phyloP scores from a whole-genome alignment of 2,888 invertebrate genomes.

The Polylopha cassiicola region DNA sequence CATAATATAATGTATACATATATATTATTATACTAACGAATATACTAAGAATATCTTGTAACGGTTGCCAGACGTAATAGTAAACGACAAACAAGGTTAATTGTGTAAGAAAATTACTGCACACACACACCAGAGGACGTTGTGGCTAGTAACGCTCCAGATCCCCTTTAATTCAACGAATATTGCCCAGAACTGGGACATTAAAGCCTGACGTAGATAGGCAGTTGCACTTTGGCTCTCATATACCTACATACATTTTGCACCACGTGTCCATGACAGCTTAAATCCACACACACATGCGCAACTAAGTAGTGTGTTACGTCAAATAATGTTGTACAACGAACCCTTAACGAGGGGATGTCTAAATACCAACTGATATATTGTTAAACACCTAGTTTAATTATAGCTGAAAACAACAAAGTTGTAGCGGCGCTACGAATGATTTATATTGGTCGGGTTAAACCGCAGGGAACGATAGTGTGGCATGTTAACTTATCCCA shows the following conservation, averaged over 20 bases:
- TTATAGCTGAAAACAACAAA: constrained; percentile 52
- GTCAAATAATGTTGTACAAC: constrained; percentile 18
- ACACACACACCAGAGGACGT: constrained; percentile 1
- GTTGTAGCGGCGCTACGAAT: constrained; percentile 49
- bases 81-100: no score
- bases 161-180: background rate
- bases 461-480: constrained; percentile 50
- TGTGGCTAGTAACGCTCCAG: constrained; percentile 6
- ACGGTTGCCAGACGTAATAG: no score
- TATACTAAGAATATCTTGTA: no score
- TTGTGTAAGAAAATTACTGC: constrained; percentile 10
- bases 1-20: no score
- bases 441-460: constrained; percentile 58
- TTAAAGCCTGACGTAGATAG: constrained; percentile 9
- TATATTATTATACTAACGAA: no score
- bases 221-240: constrained; percentile 9
- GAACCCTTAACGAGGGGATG: constrained; percentile 19
- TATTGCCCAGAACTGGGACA: constrained; percentile 5
- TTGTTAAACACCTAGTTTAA: constrained; percentile 50
- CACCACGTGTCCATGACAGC: constrained; percentile 13
- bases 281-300: background rate
- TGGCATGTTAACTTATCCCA: constrained; percentile 49
- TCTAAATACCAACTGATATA: constrained; percentile 28
- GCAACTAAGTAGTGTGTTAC: constrained; percentile 6
- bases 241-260: constrained; percentile 7